Conservation (phyloP, 2,888 invertebrate species). For the Oasisia sp. region DNA sequence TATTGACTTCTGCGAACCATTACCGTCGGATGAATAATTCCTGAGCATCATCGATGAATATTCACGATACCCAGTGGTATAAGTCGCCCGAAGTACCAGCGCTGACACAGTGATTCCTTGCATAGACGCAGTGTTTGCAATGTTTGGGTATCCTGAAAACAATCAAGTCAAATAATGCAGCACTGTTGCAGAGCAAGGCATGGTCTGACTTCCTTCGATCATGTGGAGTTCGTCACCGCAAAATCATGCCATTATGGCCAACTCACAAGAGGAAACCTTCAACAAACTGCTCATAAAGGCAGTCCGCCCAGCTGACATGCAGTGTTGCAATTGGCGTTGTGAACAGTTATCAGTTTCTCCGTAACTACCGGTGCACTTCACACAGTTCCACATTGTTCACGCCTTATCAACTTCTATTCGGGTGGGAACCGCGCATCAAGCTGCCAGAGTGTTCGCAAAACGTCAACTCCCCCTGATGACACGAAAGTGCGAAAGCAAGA, state of each 20-base stretch:
- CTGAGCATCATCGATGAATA: too few species aligned
- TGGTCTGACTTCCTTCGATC: conserved; percentile 39
- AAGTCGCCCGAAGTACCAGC: not conserved
- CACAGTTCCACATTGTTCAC: not conserved
- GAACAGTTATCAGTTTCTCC: not conserved
- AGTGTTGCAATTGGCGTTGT: not conserved
- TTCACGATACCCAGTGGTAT: too few species aligned
- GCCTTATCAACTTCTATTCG: not conserved
- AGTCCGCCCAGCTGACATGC: not conserved
- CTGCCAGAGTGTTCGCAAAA: not conserved
- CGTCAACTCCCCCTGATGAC: not conserved
- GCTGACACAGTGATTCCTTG: not conserved
- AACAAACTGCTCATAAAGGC: not conserved
- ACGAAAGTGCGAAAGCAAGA: not conserved
- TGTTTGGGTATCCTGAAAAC: not conserved
- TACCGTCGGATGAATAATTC: too few species aligned
- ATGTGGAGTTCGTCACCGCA: not conserved
- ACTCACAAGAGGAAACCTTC: conserved; percentile 38
- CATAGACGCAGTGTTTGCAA: conserved; percentile 32
- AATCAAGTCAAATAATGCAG: conserved; percentile 36
- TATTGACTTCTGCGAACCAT: too few species aligned
- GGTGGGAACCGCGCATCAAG: not conserved
- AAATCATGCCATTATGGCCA: conserved; percentile 33
- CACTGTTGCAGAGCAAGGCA: conserved; percentile 38
- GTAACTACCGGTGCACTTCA: not conserved